A percentile compares a stretch with the other conserved stretches of the same genome.
phyloP scores from a whole-genome alignment of 2,113 vertebrate species.

The Eretmochelys imbricata region DNA sequence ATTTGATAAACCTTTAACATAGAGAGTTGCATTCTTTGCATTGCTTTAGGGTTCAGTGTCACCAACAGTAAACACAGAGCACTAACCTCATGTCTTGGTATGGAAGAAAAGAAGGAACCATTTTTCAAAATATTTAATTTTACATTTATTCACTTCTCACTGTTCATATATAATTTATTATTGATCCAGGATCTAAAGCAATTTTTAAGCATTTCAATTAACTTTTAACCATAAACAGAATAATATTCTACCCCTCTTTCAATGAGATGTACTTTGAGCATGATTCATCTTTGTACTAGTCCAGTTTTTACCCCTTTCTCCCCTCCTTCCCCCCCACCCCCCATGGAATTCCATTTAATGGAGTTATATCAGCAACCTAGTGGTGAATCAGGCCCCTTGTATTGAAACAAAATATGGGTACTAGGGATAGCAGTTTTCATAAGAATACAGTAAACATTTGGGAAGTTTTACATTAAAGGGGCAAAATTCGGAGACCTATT shows the following conservation, averaged over 20 bases:
- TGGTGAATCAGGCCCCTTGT: neutral
- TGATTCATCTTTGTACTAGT: neutral
- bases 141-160: neutral
- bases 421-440: neutral
- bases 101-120: neutral
- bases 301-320: neutral
- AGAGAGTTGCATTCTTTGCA: neutral
- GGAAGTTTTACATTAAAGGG: neutral
- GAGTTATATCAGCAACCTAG: neutral
- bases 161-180: neutral
- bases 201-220: neutral
- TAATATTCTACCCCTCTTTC: neutral
- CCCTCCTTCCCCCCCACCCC: too few species aligned
- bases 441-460: neutral
- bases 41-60: neutral
- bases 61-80: neutral
- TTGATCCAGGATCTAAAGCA: neutral
- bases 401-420: neutral
- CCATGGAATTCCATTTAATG: neutral
- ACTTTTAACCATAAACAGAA: accelerated
- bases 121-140: neutral
- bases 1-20: neutral
- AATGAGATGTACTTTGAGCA: neutral
- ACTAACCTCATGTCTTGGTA: neutral
- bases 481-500: neutral